Conservation (phyloP, 1,140 invertebrate species). For the Camponotus pennsylvanicus region DNA sequence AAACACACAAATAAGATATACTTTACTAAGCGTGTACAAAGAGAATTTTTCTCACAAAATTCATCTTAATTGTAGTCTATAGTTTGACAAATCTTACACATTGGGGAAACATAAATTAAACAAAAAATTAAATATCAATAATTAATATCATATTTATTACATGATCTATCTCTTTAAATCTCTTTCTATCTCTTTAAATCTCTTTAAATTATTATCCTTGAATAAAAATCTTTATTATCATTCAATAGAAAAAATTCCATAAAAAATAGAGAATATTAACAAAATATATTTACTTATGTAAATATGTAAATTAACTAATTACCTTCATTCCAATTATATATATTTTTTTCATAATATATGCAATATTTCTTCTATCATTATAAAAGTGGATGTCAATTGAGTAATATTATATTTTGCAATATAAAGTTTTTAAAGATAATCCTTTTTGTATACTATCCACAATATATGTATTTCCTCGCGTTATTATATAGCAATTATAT, state of each 20-base stretch:
- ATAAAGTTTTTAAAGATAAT: constrained; percentile 2
- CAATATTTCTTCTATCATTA: neutral
- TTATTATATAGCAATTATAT: neutral
- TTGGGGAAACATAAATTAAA: neutral
- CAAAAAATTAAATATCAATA: neutral
- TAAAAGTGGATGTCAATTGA: no score
- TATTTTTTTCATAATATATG: neutral
- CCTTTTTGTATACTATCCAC: neutral
- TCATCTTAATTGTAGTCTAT: constrained; percentile 1
- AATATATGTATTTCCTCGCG: neutral
- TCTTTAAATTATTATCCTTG: no score
- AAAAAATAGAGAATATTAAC: neutral
- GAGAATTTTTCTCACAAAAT: neutral
- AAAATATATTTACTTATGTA: neutral
- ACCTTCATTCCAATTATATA: neutral
- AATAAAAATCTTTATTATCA: no score
- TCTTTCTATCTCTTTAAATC: no score
- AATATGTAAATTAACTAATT: neutral
- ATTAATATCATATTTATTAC: no score
- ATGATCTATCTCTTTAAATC: no score
- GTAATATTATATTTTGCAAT: neutral
- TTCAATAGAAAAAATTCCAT: neutral
- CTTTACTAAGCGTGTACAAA: neutral
- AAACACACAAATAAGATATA: constrained; percentile 7
- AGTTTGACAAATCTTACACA: neutral